These are phyloP conservation scores for Cichlasoma orientale DNA, from an alignment of 2,797 vertebrate genomes.

Conservation along the genomic window DNA sequence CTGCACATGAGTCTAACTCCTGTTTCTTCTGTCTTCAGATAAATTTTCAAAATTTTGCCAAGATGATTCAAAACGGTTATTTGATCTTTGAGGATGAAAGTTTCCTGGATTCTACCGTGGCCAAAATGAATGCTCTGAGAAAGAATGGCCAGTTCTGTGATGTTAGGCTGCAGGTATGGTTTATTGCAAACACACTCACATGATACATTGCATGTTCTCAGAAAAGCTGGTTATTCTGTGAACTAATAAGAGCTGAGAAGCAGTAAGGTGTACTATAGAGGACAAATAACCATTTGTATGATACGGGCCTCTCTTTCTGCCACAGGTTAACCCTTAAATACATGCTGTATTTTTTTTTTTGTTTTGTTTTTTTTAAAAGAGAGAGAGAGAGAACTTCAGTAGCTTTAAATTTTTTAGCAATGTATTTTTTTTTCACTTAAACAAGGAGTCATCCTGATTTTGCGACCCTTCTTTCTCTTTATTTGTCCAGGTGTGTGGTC, in stretches of 20 bases:
- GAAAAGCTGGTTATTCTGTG: neutral
- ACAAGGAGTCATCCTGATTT: neutral
- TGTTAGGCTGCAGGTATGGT: slow-evolving; percentile 94
- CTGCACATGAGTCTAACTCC: too few relatives aligned
- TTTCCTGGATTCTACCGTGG: slow-evolving; percentile 97
- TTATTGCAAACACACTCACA: neutral
- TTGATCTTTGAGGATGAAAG: slow-evolving; percentile 98
- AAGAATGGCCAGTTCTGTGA: slow-evolving; percentile 99
- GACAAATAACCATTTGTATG: neutral
- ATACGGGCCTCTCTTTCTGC: too few relatives aligned
- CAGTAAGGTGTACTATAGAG: neutral
- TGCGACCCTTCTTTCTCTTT: neutral
- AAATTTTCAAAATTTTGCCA: slow-evolving; percentile 70
- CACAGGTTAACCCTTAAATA: neutral
- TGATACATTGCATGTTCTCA: neutral
- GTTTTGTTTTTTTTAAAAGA: neutral
- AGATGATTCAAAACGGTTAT: slow-evolving; percentile 98
- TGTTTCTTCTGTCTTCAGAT: slow-evolving; percentile 33
- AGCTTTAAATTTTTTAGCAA: neutral
- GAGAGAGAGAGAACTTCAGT: fast-evolving
- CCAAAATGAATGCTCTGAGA: slow-evolving; percentile 97
- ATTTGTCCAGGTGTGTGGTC: slow-evolving; percentile 89
- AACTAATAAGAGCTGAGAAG: neutral
- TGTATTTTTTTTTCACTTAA: neutral
- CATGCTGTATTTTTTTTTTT: neutral